Evolutionary conservation across 2,113 vertebrate species (phyloP), one percentile per base, ranked within the genome.

Genomic region (Aphelocoma coerulescens): DNA sequence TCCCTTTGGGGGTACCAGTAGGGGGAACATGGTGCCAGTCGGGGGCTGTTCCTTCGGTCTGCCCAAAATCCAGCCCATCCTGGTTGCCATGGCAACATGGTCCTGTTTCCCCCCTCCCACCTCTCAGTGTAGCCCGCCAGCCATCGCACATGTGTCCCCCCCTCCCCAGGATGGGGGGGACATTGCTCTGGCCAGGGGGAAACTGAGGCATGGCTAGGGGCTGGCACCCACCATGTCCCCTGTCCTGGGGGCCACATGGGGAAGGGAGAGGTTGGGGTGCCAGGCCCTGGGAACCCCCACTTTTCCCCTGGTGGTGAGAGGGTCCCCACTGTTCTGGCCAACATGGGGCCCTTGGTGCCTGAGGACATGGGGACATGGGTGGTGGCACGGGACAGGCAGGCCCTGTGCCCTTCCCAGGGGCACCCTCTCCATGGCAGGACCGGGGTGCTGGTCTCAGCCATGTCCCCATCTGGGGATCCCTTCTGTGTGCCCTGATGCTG

Each of bases 51-150:
- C 57, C 37, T 32, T 59, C 5, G 1, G 35, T 54, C 37, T 87
- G 41, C 82, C 92, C 88, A 39, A 87, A 82, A 82, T 91, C 46
- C 77, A 82, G 71, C 88, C 77, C 44, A 28, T 77, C 66, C 59
- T 51, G 54, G 88, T 91, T 87, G 83, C 88, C 54, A 68, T 83
- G 77, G 83, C 54, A 87, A 91, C 13, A 30, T n/a, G 46, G 58
- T 90, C 44, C 67, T 81, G 37, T 74, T 88, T 46, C 67, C 65
- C 59, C 88, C 68, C 82, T 72, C 39, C 52, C 58, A 55, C 77
- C 82, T 71, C 35, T 55, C 58, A 4, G 5, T 91, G 88, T 61
- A 80, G 66, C 71, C 81, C 16, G 14, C 63, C 91, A 93, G 59
- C 83, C 65, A 61, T 58, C 20, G 11, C 24, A 58, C 74, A 72